Percentiles rank a stretch among this genome's conserved stretches.
phyloP scores from a whole-genome alignment of 2,113 vertebrate genomes.

The Rhadina sibilatrix region DNA sequence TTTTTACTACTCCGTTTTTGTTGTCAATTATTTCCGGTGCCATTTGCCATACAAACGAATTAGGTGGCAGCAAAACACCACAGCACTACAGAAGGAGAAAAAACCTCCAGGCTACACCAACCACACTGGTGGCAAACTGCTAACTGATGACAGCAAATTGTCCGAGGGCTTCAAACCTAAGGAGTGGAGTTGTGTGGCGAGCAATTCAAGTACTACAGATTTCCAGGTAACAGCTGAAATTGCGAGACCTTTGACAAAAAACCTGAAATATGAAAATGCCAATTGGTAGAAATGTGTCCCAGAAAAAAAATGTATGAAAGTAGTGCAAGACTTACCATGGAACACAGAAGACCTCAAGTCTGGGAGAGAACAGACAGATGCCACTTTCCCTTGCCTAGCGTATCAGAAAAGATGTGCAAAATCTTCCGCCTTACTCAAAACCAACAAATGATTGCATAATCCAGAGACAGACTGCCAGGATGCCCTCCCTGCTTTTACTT shows the following conservation, averaged over 20 bases:
- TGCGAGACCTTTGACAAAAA: constrained; percentile 59
- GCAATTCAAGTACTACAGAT: constrained; percentile 77
- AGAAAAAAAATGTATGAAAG: constrained; percentile 67
- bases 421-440: constrained; percentile 30
- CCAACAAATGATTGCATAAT: constrained; percentile 19
- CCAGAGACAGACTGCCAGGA: constrained; percentile 38
- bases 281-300: constrained; percentile 72
- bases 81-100: neutral
- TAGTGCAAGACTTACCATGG: constrained; percentile 87
- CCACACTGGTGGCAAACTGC: constrained; percentile 61
- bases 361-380: constrained; percentile 13
- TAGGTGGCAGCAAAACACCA: constrained; percentile 51
- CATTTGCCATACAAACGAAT: constrained; percentile 32
- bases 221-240: constrained; percentile 70
- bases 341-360: constrained; percentile 84
- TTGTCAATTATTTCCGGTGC: constrained; percentile 55
- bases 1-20: constrained; percentile 49
- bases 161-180: constrained; percentile 52
- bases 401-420: constrained; percentile 50
- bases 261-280: constrained; percentile 30
- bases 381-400: constrained; percentile 39
- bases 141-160: constrained; percentile 32
- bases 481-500: constrained; percentile 43
- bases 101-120: neutral
- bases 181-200: constrained; percentile 28